phyloP scores from a whole-genome alignment of 2,797 vertebrate genomes.

The Gobionotothen gibberifrons region DNA sequence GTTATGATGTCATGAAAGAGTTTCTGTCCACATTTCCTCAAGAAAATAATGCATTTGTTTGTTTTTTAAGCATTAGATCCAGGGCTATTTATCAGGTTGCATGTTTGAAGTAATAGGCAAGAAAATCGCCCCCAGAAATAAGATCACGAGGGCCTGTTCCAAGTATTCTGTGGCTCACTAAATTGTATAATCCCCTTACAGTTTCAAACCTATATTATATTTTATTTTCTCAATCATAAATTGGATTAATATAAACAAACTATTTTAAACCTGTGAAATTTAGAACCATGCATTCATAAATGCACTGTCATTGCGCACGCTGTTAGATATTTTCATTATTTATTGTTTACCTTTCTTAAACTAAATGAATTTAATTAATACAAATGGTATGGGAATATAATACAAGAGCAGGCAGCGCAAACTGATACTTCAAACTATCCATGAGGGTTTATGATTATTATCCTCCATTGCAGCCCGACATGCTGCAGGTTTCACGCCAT shows the following conservation, averaged over 20 bases:
- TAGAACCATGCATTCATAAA: too few species aligned
- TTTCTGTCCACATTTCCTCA: slow-evolving; percentile 2
- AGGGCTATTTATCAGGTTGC: slow-evolving; percentile 32
- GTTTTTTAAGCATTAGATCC: slow-evolving; percentile 24
- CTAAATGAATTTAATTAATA: background rate
- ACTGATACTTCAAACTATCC: slow-evolving; percentile 47
- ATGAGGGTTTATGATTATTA: slow-evolving; percentile 53
- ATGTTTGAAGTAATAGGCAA: slow-evolving; percentile 32
- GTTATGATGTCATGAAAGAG: slow-evolving; percentile 21
- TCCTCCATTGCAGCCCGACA: slow-evolving; percentile 56
- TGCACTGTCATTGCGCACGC: background rate
- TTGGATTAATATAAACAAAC: slow-evolving; percentile 13
- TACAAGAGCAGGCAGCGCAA: slow-evolving; percentile 13
- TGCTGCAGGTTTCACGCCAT: slow-evolving; percentile 61
- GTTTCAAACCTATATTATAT: slow-evolving; percentile 9
- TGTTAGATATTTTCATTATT: background rate
- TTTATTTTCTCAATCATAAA: background rate
- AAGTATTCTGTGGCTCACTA: slow-evolving; percentile 27
- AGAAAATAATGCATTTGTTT: slow-evolving; percentile 17
- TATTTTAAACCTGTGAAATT: background rate
- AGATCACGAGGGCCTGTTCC: slow-evolving; percentile 17
- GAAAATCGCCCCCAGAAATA: slow-evolving; percentile 34
- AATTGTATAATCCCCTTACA: slow-evolving; percentile 32
- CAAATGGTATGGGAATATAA: slow-evolving; percentile 45
- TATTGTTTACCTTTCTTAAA: background rate